phyloP scores from a whole-genome alignment of 2,797 vertebrate genomes.

The Cyprinodon diabolis region DNA sequence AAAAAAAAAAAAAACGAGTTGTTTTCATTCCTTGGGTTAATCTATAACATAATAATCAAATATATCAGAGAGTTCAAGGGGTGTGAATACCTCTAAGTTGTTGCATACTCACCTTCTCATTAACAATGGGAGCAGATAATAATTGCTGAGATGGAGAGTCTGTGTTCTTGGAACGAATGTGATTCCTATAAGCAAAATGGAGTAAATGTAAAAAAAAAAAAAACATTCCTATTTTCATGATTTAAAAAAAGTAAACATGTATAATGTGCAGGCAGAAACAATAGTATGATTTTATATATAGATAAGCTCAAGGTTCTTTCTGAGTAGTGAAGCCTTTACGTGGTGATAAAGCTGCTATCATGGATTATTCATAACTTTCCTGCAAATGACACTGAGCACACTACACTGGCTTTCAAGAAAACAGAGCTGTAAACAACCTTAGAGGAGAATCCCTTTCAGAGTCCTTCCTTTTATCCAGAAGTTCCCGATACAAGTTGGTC shows the following conservation, averaged over 20 bases:
- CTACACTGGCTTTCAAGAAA: background rate
- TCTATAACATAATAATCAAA: background rate
- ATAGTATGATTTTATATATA: background rate
- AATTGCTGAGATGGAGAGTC: constrained; percentile 54
- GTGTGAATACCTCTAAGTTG: background rate
- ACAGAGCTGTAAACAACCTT: constrained; percentile 63
- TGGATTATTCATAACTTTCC: background rate
- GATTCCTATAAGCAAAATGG: constrained; percentile 66
- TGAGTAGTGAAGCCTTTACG: no score
- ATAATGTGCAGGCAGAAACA: background rate
- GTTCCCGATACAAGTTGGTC: constrained; percentile 71
- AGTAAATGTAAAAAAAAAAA: background rate
- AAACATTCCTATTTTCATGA: background rate
- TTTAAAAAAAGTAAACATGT: background rate
- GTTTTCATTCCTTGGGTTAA: background rate
- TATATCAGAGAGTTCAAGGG: background rate
- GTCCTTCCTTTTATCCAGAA: constrained; percentile 79
- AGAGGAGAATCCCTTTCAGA: constrained; percentile 77
- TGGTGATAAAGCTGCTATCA: background rate
- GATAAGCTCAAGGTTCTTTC: background rate
- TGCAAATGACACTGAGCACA: background rate
- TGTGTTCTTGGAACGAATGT: constrained; percentile 56
- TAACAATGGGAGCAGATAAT: constrained; percentile 32
- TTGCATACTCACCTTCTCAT: constrained; percentile 63
- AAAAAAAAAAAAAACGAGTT: background rate